These are phyloP conservation scores for Lordiphosa mommai DNA, from an alignment of 1,140 invertebrate species.

Conservation along the genomic window DNA sequence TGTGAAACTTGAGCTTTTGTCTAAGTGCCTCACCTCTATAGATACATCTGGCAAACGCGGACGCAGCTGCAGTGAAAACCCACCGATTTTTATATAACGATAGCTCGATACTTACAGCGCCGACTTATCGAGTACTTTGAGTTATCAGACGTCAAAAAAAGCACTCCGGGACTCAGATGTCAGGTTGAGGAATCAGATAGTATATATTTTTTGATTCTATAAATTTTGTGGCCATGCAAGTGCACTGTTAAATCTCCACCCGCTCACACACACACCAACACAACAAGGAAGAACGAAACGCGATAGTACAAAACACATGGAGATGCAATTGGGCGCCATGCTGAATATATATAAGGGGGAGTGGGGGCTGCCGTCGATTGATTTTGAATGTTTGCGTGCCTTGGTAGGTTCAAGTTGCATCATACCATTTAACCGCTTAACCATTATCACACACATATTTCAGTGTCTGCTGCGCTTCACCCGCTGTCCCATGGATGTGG, in stretches of 20 bases:
- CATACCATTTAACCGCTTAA: constrained; percentile 50
- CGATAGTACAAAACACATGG: constrained; percentile 16
- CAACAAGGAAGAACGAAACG: background rate
- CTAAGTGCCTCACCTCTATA: no score
- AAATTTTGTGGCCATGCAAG: constrained; percentile 38
- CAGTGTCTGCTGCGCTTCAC: constrained; percentile 73
- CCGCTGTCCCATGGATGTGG: constrained; percentile 64
- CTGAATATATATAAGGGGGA: constrained; percentile 90
- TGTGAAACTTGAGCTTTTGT: no score
- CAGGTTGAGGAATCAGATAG: constrained; percentile 6
- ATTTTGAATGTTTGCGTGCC: constrained; percentile 88
- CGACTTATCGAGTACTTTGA: constrained; percentile 5
- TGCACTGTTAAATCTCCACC: constrained; percentile 25
- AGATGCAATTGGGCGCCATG: constrained; percentile 55
- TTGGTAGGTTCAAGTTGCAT: constrained; percentile 83
- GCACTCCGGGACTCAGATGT: constrained; percentile 4
- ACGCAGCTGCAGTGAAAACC: no score
- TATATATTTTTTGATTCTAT: constrained; percentile 46
- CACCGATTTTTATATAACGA: background rate
- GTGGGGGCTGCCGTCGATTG: constrained; percentile 91
- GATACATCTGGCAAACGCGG: no score
- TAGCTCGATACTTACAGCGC: constrained; percentile 1
- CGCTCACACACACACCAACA: constrained; percentile 18
- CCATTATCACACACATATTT: constrained; percentile 24
- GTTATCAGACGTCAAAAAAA: constrained; percentile 21